These are phyloP conservation scores for Craseonycteris thonglongyai DNA, from an alignment of 2,113 vertebrate genomes.

Conservation along the genomic window DNA sequence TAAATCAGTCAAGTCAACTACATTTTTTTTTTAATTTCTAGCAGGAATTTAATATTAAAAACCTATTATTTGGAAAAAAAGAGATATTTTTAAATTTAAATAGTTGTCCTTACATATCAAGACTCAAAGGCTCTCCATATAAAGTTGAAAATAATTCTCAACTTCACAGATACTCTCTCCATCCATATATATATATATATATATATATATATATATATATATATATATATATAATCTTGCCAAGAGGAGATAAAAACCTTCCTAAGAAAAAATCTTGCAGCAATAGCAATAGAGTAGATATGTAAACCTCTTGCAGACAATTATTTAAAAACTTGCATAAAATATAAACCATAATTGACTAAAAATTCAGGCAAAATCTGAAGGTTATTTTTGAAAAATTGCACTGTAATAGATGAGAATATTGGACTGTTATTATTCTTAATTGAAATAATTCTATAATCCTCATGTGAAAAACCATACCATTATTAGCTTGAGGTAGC, in stretches of 20 bases:
- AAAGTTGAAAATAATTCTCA: background rate
- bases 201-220: background rate
- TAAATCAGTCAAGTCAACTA: background rate
- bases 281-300: background rate
- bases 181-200: background rate
- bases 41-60: background rate
- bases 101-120: background rate
- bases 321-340: background rate
- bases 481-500: background rate
- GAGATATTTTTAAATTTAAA: background rate
- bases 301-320: background rate
- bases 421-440: background rate
- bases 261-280: background rate
- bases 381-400: background rate
- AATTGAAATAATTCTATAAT: background rate
- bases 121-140: background rate
- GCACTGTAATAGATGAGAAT: background rate
- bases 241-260: background rate
- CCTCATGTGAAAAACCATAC: background rate
- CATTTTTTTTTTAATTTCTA: background rate
- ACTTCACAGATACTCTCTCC: background rate
- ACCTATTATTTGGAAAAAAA: background rate
- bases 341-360: background rate
- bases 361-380: background rate
- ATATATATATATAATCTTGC: background rate